A percentile compares a stretch with the other conserved stretches of the same genome.
Evolutionary conservation across 2,888 invertebrate species (phyloP).

Genomic region (Protodeltote pygarga): DNA sequence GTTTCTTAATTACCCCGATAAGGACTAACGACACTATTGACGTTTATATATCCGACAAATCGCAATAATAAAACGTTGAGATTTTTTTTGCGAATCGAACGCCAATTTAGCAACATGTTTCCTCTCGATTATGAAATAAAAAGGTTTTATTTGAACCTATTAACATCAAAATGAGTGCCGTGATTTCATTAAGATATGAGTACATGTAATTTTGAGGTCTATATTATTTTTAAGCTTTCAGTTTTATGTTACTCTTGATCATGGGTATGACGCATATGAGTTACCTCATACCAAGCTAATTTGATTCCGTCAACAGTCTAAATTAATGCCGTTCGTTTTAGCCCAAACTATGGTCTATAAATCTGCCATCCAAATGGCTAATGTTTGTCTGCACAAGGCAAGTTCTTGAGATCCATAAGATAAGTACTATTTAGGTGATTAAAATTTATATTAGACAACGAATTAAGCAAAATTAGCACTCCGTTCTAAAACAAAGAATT

Average conservation of each 20-base stretch:
- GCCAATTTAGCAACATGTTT: constrained; percentile 48
- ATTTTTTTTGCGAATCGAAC: constrained; percentile 41
- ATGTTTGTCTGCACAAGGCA: constrained; percentile 23
- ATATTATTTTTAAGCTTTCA: constrained; percentile 19
- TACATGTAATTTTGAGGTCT: not conserved
- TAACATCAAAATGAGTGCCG: constrained; percentile 16
- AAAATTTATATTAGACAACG: constrained; percentile 29
- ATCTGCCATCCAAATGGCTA: constrained; percentile 46
- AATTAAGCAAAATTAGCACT: constrained; percentile 37
- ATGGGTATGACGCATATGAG: constrained; percentile 33
- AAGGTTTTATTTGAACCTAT: constrained; percentile 41
- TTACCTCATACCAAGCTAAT: constrained; percentile 32
- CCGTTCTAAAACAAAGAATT: constrained; percentile 59
- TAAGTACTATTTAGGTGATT: constrained; percentile 33
- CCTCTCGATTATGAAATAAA: constrained; percentile 50
- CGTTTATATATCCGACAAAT: constrained; percentile 57
- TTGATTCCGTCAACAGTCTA: constrained; percentile 35
- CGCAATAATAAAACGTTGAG: constrained; percentile 48
- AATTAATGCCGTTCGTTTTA: constrained; percentile 40
- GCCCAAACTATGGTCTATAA: constrained; percentile 30
- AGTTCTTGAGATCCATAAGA: constrained; percentile 45
- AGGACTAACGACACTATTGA: constrained; percentile 54
- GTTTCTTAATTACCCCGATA: constrained; percentile 56
- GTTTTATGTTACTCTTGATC: constrained; percentile 20
- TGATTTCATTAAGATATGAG: constrained; percentile 13